Base-by-base conservation (phyloP, 1,140 invertebrate genomes). In the Aradophagus sp. region DNA sequence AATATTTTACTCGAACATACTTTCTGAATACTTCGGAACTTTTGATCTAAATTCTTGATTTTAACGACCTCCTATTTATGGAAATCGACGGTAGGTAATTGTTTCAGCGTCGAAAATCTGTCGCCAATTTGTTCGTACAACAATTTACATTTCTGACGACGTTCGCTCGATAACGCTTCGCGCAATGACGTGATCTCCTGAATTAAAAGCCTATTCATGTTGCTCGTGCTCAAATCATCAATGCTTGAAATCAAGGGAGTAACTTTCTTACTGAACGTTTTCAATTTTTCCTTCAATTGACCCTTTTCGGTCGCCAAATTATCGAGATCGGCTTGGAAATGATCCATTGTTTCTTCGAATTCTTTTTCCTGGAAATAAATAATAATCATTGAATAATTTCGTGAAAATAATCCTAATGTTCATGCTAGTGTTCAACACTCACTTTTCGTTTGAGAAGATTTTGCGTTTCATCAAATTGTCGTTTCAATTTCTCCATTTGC, bases 261-360 rank as follows among this genome's bases (percentile, higher is more conserved):
- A 19, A 71, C 53, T 79, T 92, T 93, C 77, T 93, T 94, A 1
- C 86, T 85, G 31, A 84, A 89, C 1, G 91, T 85, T 77, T 97
- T 97, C 0, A 98, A 85, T 78, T 96, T 97, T 74, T 98, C 96
- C 72, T 97, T 92, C 35, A 98, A 86, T 75, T 96, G 93, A 20
- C 93, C 92, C 72, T 92, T 92, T 79, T 98, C 96, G 20, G 87
- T 90, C 85, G 97, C 96, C 52, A 99, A 80, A 5, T 92, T 93
- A 76, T 98, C 96, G 59, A 98, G 97, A 80, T 99, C 97, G 14
- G 91, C 91, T 77, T 98, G 96, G 45, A 98, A 86, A 78, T 97
- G 95, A 84, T 98, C 96, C 90, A 98, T 92, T 0, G 96, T 98
- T 84, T 98, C 95, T 82, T 98, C 96, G 86, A 94, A 98, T 84